phyloP scores from a whole-genome alignment of 2,888 invertebrate genomes.

The Lepidocyrtoides sp. region DNA sequence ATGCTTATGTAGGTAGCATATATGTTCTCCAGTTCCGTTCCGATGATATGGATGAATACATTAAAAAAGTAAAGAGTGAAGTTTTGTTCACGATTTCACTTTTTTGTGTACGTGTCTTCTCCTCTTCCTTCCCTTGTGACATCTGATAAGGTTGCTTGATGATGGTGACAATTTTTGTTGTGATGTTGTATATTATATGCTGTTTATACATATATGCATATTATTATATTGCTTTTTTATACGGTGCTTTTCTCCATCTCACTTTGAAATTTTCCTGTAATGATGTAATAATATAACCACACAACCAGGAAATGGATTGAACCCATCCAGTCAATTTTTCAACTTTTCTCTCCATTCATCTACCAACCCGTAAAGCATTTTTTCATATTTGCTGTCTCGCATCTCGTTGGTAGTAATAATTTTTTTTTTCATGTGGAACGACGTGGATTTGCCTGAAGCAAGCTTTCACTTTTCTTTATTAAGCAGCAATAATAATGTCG shows the following conservation, averaged over 20 bases:
- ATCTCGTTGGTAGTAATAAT: background rate
- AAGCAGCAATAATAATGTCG: constrained; percentile 54
- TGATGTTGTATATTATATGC: constrained; percentile 34
- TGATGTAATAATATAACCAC: constrained; percentile 77
- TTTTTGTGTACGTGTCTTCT: constrained; percentile 31
- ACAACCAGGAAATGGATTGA: constrained; percentile 78
- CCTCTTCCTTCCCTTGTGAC: constrained; percentile 70
- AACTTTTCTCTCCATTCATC: constrained; percentile 55
- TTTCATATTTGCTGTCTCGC: constrained; percentile 17
- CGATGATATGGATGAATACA: constrained; percentile 56
- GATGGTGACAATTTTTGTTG: constrained; percentile 53
- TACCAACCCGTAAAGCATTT: background rate
- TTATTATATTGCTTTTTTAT: constrained; percentile 54
- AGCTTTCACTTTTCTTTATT: constrained; percentile 72
- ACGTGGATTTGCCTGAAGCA: constrained; percentile 61
- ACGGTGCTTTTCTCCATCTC: constrained; percentile 22
- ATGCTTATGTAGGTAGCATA: background rate
- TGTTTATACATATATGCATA: too few species aligned
- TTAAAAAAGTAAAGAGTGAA: constrained; percentile 66
- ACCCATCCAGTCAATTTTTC: constrained; percentile 77
- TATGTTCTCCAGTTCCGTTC: background rate
- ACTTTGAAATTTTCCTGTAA: constrained; percentile 73
- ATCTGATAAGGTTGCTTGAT: constrained; percentile 76
- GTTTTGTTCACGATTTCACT: constrained; percentile 71
- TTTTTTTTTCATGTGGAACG: constrained; percentile 54